These are phyloP conservation scores for Cantharis rufa DNA, from an alignment of 2,888 invertebrate genomes.

Conservation along the genomic window DNA sequence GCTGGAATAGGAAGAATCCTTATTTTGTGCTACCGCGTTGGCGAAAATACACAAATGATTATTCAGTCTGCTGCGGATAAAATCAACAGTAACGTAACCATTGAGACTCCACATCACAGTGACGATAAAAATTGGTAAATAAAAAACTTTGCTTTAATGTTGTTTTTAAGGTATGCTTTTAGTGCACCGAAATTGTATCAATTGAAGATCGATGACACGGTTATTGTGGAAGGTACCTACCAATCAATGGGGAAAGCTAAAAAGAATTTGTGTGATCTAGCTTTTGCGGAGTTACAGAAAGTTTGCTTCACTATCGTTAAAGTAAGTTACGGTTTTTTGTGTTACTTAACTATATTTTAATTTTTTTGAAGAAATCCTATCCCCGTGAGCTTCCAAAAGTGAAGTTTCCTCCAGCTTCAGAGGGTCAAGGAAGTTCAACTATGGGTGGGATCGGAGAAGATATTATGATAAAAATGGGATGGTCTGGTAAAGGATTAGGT, in stretches of 20 bases:
- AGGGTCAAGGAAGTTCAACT: neutral
- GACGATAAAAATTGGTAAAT: neutral
- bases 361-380: conserved; percentile 12
- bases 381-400: conserved; percentile 14
- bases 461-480: conserved; percentile 24
- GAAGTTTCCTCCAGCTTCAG: neutral
- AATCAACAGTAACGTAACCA: neutral
- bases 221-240: conserved; percentile 7
- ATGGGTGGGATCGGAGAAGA: conserved; percentile 16
- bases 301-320: conserved; percentile 20
- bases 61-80: neutral
- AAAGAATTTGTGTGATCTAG: conserved; percentile 9
- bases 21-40: conserved; percentile 6
- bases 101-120: too few species aligned
- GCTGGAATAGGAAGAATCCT: conserved; percentile 9
- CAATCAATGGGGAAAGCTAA: neutral
- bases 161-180: neutral
- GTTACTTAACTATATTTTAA: neutral
- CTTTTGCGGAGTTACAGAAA: conserved; percentile 11
- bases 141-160: neutral
- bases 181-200: neutral
- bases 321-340: conserved; percentile 1
- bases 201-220: conserved; percentile 9
- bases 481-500: conserved; percentile 26
- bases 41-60: neutral